Conservation (phyloP, 2,888 invertebrate species). For the Spialia ferax region DNA sequence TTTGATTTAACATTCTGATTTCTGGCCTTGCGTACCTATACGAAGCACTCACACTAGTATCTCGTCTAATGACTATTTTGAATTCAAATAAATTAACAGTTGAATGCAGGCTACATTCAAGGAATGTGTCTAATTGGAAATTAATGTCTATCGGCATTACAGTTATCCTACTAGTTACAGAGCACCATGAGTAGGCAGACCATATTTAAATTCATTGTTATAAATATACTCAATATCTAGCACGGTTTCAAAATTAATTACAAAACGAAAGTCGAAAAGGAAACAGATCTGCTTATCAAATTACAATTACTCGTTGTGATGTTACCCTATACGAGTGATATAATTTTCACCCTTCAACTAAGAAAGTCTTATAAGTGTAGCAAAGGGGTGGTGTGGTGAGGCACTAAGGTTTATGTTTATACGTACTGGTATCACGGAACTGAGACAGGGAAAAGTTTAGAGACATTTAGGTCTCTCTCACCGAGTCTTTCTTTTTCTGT, state of each 20-base stretch:
- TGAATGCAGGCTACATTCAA: conserved; percentile 8
- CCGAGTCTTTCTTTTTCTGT: no score
- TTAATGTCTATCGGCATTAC: conserved; percentile 3
- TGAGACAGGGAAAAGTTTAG: no score
- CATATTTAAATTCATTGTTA: neutral
- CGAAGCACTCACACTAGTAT: neutral
- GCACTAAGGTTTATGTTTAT: no score
- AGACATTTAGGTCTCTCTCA: no score
- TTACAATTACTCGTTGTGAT: conserved; percentile 30
- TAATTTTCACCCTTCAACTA: conserved; percentile 29
- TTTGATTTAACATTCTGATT: no score
- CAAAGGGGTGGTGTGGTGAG: conserved; percentile 11
- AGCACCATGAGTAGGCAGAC: neutral
- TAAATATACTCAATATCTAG: neutral
- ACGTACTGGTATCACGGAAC: no score
- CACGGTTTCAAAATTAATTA: neutral
- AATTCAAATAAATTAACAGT: conserved; percentile 11
- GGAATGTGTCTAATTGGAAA: conserved; percentile 11
- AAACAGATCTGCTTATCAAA: conserved; percentile 6
- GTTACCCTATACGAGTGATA: conserved; percentile 10
- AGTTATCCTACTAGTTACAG: neutral
- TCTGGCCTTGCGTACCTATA: no score
- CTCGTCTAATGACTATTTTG: neutral
- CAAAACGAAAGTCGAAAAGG: neutral
- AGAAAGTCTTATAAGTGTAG: conserved; percentile 34